A percentile compares a stretch with the other conserved stretches of the same genome.
These are phyloP conservation scores for Pheosia tremula DNA, from an alignment of 2,888 invertebrate species.

Conservation along the genomic window DNA sequence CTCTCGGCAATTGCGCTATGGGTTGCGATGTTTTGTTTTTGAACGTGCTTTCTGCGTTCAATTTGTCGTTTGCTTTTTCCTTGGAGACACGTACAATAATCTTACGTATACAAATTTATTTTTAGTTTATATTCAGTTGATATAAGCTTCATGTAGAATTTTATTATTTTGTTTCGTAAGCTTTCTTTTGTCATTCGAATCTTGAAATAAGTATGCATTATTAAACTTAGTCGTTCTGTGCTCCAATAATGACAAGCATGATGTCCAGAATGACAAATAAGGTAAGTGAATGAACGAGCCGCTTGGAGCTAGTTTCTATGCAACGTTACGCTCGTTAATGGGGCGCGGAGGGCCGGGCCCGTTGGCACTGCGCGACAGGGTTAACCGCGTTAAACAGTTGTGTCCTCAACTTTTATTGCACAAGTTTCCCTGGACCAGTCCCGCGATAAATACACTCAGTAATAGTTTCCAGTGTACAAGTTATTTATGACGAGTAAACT, in stretches of 20 bases:
- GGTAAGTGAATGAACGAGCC: background rate
- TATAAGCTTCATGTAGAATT: too few relatives aligned
- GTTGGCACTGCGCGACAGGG: slow-evolving; percentile 31
- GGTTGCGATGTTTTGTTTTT: slow-evolving; percentile 66
- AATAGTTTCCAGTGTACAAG: slow-evolving; percentile 14
- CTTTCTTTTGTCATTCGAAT: too few relatives aligned
- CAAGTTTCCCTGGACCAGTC: slow-evolving; percentile 25
- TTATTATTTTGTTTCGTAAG: too few relatives aligned
- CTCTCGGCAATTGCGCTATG: slow-evolving; percentile 57
- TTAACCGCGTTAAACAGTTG: slow-evolving; percentile 41
- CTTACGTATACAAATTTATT: too few relatives aligned
- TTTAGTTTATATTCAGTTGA: too few relatives aligned
- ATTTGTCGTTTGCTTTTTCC: slow-evolving; percentile 66
- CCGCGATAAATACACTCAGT: slow-evolving; percentile 10
- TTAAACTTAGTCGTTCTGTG: slow-evolving; percentile 13
- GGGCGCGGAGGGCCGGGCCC: slow-evolving; percentile 23
- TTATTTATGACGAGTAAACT: slow-evolving; percentile 12
- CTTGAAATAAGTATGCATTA: too few relatives aligned
- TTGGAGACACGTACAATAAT: slow-evolving; percentile 40
- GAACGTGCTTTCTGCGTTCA: slow-evolving; percentile 52
- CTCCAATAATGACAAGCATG: background rate
- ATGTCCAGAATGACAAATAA: too few relatives aligned
- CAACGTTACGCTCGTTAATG: slow-evolving; percentile 31
- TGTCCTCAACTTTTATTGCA: slow-evolving; percentile 39
- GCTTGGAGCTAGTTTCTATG: slow-evolving; percentile 21